Evolutionary conservation across 2,888 invertebrate genomes (phyloP).

Genomic region (Lasioglossum leucozonium): DNA sequence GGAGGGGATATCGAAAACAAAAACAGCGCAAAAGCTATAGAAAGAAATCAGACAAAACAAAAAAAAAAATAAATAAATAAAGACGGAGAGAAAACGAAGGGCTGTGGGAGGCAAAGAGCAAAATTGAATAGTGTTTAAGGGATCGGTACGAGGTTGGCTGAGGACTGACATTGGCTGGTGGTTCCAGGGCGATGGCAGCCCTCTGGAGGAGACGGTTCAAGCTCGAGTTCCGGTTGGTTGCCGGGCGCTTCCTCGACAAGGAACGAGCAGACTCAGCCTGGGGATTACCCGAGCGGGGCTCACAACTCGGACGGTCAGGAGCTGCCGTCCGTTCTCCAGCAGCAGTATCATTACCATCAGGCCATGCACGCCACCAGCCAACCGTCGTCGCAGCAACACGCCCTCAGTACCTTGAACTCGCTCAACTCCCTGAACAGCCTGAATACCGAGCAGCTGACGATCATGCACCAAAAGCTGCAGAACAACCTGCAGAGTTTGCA

Average conservation of each 20-base stretch:
- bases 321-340: constrained; percentile 74
- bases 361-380: constrained; percentile 75
- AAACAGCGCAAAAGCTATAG: background rate
- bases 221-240: constrained; percentile 83
- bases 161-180: constrained; percentile 85
- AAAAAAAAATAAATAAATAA: too few relatives aligned
- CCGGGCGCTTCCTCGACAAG: constrained; percentile 78
- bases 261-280: constrained; percentile 78
- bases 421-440: constrained; percentile 74
- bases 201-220: constrained; percentile 84
- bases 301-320: constrained; percentile 77
- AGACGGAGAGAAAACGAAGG: constrained; percentile 43
- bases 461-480: constrained; percentile 82
- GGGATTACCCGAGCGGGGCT: constrained; percentile 76
- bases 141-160: constrained; percentile 82
- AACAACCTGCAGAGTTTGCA: constrained; percentile 78
- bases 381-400: constrained; percentile 77
- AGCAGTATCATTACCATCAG: constrained; percentile 73
- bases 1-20: constrained; percentile 4
- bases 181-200: constrained; percentile 85
- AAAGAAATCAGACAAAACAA: background rate
- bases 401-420: constrained; percentile 75
- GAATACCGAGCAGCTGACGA: constrained; percentile 80
- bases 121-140: constrained; percentile 83
- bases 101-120: constrained; percentile 65